Percentiles rank a stretch among this genome's conserved stretches.
Evolutionary conservation across 2,797 vertebrate genomes (phyloP).

Genomic region (Meriones psammophilus): DNA sequence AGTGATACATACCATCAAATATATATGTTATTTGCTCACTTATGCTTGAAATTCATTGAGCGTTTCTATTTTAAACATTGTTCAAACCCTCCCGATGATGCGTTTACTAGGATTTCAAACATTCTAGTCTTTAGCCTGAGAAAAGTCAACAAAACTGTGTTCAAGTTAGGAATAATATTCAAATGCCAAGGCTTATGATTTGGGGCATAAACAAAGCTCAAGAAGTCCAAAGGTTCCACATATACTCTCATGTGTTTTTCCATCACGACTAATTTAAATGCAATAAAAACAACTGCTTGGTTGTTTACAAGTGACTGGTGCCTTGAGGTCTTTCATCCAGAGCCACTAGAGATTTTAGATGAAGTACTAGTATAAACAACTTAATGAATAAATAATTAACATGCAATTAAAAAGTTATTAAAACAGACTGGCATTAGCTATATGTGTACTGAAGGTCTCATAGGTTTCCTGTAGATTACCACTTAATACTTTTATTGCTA

Average conservation of each 20-base stretch:
- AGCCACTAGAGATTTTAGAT: constrained; percentile 75
- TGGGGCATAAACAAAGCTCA: neutral
- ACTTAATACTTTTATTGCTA: constrained; percentile 72
- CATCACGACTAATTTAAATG: constrained; percentile 57
- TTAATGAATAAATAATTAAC: constrained; percentile 87
- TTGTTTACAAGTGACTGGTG: constrained; percentile 64
- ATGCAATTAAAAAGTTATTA: constrained; percentile 85
- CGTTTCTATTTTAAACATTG: neutral
- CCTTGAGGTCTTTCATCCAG: constrained; percentile 45
- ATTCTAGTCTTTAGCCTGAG: neutral
- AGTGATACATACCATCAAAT: neutral
- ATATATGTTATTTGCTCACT: neutral
- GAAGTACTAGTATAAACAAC: constrained; percentile 80
- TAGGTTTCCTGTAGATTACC: constrained; percentile 55
- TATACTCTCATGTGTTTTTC: neutral
- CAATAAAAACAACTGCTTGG: constrained; percentile 53
- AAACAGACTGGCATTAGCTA: constrained; percentile 76
- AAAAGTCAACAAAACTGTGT: neutral
- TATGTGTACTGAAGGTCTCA: constrained; percentile 44
- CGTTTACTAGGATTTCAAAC: neutral
- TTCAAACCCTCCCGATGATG: neutral
- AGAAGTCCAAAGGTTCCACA: constrained; percentile 8
- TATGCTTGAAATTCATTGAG: neutral
- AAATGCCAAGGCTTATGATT: constrained; percentile 32
- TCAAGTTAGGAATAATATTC: neutral